These are phyloP conservation scores for Picus viridis DNA, from an alignment of 2,797 vertebrate species.

Conservation along the genomic window DNA sequence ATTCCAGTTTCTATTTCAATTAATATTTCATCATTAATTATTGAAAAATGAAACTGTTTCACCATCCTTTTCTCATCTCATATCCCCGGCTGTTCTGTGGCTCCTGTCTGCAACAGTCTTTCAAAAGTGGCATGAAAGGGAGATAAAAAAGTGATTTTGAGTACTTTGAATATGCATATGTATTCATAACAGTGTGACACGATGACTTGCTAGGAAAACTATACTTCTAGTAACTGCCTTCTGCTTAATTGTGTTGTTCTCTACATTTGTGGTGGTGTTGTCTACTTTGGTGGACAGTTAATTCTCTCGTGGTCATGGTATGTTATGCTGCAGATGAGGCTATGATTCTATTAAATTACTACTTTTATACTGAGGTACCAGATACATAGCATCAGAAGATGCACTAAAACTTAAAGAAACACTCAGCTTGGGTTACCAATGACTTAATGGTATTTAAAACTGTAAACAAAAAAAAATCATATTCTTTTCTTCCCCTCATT, in stretches of 20 bases:
- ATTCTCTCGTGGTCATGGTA: not conserved
- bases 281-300: not conserved
- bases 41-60: not conserved
- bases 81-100: not conserved
- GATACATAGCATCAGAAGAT: not conserved
- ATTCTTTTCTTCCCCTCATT: slow-evolving; percentile 12
- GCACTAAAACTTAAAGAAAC: not conserved
- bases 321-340: not conserved
- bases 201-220: not conserved
- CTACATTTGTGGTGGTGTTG: not conserved
- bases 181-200: not conserved
- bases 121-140: not conserved
- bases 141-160: not conserved
- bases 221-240: not conserved
- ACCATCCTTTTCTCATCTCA: not conserved
- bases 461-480: not conserved
- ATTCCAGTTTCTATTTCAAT: not conserved
- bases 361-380: not conserved
- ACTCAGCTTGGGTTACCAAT: not conserved
- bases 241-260: not conserved
- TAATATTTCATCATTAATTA: slow-evolving; percentile 26
- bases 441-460: not conserved
- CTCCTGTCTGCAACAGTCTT: not conserved
- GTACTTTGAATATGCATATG: not conserved
- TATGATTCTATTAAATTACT: not conserved